Percentiles rank a stretch among this genome's conserved stretches.
Conservation (phyloP, 2,113 vertebrate species). For the Caranx melampygus region DNA sequence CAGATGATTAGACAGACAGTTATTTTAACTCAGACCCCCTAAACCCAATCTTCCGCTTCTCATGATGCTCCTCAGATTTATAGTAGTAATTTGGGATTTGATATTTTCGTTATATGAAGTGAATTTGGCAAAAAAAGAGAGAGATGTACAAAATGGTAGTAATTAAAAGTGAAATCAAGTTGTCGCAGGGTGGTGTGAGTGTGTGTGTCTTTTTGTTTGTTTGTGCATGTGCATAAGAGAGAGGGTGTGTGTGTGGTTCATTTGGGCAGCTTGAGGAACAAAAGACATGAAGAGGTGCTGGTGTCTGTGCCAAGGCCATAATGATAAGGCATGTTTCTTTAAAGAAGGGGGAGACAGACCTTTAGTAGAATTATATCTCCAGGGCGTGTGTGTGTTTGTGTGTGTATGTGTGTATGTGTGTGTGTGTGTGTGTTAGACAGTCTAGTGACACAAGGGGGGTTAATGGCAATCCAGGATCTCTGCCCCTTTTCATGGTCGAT, state of each 20-base stretch:
- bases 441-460: slow-evolving; percentile 85
- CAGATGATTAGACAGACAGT: slow-evolving; percentile 98
- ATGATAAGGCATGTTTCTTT: slow-evolving; percentile 93
- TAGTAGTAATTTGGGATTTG: slow-evolving; percentile 49
- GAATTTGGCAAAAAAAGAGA: slow-evolving; percentile 82
- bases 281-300: slow-evolving; percentile 85
- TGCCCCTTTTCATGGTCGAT: slow-evolving; percentile 88
- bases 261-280: slow-evolving; percentile 87
- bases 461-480: slow-evolving; percentile 92
- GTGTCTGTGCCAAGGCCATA: slow-evolving; percentile 91
- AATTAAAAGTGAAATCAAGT: slow-evolving; percentile 46
- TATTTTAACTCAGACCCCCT: slow-evolving; percentile 90
- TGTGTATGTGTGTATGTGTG: slow-evolving; percentile 21
- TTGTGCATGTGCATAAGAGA: background rate
- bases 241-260: slow-evolving; percentile 11
- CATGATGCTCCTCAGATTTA: slow-evolving; percentile 70
- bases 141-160: slow-evolving; percentile 53
- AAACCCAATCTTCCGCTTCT: slow-evolving; percentile 73
- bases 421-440: slow-evolving; percentile 55
- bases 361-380: slow-evolving; percentile 72
- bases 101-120: slow-evolving; percentile 75
- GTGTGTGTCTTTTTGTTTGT: slow-evolving; percentile 18
- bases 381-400: slow-evolving; percentile 56
- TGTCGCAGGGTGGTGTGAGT: slow-evolving; percentile 17
- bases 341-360: slow-evolving; percentile 87